Evolutionary conservation across 2,797 vertebrate species (phyloP), one percentile per base, ranked within the genome.

Genomic region (Neostethus bicornis): DNA sequence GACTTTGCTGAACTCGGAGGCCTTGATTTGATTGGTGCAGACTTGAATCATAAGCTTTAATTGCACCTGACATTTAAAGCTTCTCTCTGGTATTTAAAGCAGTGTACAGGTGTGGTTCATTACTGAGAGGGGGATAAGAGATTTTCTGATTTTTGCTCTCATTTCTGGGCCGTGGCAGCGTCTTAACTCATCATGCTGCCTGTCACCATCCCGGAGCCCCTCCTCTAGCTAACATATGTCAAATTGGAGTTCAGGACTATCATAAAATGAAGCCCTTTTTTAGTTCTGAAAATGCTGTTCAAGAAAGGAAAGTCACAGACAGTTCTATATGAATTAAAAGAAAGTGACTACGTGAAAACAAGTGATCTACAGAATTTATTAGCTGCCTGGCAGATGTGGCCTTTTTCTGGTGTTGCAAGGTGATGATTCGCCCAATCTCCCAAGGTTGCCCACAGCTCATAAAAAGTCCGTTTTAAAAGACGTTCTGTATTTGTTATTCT

Each of bases 51-150:
- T 87, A 89, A 89, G 88, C 88, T 91, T 92, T 92, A 92, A 93
- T 93, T 93, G 92, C 89, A 89, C 86, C 86, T 93, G 92, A 92
- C 92, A 93, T 93, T 93, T 93, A 87, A 80, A 89, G 83, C 86
- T 89, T 84, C 87, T 91, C 86, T 89, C 85, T 92, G 92, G 89
- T 93, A 93, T 93, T 93, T 92, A 92, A 92, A 92, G 89, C 84
- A 85, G 90, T 89, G 88, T 92, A 91, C 91, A 92, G 92, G 91
- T 92, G 92, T 91, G 90, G 87, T 89, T 92, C 90, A 91, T 93
- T 92, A 93, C 86, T 79, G 86, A 81, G 80, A 74, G 74, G 78
- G 80, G 74, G 71, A 81, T 75, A 29, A 74, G 72, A 88, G 82
- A 80, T 87, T 74, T 85, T 83, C 81, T 75, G 84, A 85, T 84